A percentile compares a stretch with the other conserved stretches of the same genome.
phyloP scores from a whole-genome alignment of 2,113 vertebrate species.

The Sander lucioperca region DNA sequence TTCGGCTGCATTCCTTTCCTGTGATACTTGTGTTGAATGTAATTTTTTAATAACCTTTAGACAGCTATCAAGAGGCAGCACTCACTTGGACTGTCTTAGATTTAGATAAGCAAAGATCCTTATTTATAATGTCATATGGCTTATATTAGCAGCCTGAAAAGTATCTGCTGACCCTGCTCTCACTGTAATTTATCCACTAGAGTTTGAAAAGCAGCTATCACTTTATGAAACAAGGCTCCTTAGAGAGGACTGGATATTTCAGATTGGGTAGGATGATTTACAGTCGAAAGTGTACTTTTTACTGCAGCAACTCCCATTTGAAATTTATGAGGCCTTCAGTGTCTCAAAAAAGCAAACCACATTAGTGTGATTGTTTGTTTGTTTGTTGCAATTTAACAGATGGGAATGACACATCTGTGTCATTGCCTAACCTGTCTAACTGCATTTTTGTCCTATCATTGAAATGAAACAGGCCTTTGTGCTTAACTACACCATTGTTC shows the following conservation, averaged over 20 bases:
- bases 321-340: slow-evolving; percentile 26
- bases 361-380: slow-evolving; percentile 23
- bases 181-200: slow-evolving; percentile 16
- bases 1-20: background rate
- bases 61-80: slow-evolving; percentile 3
- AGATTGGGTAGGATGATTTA: slow-evolving; percentile 24
- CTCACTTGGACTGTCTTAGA: background rate
- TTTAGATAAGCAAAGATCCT: slow-evolving; percentile 6
- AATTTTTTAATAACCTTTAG: slow-evolving; percentile 15
- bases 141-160: slow-evolving; percentile 15
- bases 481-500: slow-evolving; percentile 1
- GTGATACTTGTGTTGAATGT: background rate
- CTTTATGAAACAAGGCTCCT: slow-evolving; percentile 27
- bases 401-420: slow-evolving; percentile 23
- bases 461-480: slow-evolving; percentile 18
- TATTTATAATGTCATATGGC: slow-evolving; percentile 22
- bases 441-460: slow-evolving; percentile 16
- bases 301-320: background rate
- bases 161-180: slow-evolving; percentile 22
- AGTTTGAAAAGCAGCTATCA: slow-evolving; percentile 41
- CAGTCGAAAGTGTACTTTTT: slow-evolving; percentile 23
- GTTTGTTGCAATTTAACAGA: slow-evolving; percentile 28
- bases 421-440: slow-evolving; percentile 22
- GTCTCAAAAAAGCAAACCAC: slow-evolving; percentile 31
- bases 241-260: background rate